Conservation (phyloP, 35 echinoderm and acorn worm species). For the Ophiothrix spiculata region DNA sequence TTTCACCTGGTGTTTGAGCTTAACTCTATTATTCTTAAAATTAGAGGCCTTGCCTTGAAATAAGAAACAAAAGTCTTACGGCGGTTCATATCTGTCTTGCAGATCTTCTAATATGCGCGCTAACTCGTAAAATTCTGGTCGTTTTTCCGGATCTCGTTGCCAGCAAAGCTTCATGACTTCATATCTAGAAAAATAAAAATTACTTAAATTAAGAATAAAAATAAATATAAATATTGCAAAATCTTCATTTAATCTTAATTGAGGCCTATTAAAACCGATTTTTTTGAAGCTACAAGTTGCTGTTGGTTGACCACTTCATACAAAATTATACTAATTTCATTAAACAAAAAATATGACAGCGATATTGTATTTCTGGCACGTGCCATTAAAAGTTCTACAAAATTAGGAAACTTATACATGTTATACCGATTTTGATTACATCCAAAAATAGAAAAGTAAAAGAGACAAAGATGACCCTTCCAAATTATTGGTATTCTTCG, state of each 20-base stretch:
- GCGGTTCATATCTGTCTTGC: neutral
- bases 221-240: neutral
- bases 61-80: too few relatives aligned
- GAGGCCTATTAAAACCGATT: too few relatives aligned
- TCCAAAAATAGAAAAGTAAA: too few relatives aligned
- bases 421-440: too few relatives aligned
- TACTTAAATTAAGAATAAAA: neutral
- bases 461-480: too few relatives aligned
- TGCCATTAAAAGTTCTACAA: too few relatives aligned
- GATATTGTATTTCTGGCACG: neutral
- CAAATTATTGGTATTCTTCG: too few relatives aligned
- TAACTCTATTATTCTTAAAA: too few relatives aligned
- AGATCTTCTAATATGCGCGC: neutral
- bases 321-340: neutral
- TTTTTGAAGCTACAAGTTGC: too few relatives aligned
- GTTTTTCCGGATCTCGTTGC: neutral
- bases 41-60: too few relatives aligned
- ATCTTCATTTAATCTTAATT: neutral
- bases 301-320: neutral
- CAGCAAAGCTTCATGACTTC: constrained; percentile 14
- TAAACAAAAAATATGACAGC: neutral
- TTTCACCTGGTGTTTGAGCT: too few relatives aligned
- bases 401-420: too few relatives aligned
- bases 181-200: constrained; percentile 9
- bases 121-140: neutral